Conservation (phyloP, 2,888 invertebrate species). For the Neoitamus cyanurus region DNA sequence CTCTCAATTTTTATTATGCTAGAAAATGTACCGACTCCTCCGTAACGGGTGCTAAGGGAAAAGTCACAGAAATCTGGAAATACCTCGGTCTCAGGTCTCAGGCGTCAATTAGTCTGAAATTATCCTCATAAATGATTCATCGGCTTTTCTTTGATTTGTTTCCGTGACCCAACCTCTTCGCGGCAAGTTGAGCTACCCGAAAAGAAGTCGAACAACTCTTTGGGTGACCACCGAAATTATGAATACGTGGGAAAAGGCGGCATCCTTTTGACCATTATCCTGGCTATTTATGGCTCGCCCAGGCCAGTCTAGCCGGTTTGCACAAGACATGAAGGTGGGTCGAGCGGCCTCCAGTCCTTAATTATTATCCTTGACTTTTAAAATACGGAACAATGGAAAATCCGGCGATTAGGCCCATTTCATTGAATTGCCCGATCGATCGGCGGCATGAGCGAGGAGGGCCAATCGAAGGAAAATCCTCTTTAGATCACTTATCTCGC, state of each 20-base stretch:
- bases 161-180: neutral
- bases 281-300: conserved; percentile 47
- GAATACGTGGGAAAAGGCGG: conserved; percentile 44
- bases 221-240: conserved; percentile 31
- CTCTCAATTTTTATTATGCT: neutral
- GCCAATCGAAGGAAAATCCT: conserved; percentile 8
- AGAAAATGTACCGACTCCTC: neutral
- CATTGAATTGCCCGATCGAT: neutral
- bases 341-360: conserved; percentile 26
- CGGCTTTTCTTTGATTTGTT: conserved; percentile 39
- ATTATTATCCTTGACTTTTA: conserved; percentile 39
- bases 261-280: conserved; percentile 51
- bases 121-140: conserved; percentile 29
- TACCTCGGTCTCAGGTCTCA: neutral
- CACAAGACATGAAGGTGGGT: conserved; percentile 45
- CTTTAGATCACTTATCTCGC: conserved; percentile 39
- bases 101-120: conserved; percentile 44
- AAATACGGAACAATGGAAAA: neutral
- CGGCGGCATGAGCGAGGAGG: neutral
- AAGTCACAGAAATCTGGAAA: neutral
- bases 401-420: conserved; percentile 9
- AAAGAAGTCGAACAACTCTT: conserved; percentile 11
- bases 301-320: neutral
- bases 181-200: neutral
- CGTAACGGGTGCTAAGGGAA: neutral